Conservation (phyloP, 2,113 vertebrate species). For the Bucco capensis region DNA sequence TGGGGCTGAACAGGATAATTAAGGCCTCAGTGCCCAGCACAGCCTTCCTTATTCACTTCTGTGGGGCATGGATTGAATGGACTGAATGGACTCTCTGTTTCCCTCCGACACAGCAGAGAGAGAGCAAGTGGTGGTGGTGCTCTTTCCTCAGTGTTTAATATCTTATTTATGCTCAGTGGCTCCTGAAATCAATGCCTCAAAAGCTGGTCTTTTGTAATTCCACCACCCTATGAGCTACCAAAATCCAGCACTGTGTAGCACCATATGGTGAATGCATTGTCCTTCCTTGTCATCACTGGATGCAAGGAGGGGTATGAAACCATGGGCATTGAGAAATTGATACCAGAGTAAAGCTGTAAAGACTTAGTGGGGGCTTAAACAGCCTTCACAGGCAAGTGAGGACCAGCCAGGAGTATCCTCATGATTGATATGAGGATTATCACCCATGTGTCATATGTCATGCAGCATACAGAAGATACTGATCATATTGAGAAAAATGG, state of each 20-base stretch:
- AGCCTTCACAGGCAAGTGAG: neutral
- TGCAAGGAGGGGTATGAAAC: neutral
- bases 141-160: neutral
- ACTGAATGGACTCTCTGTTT: neutral
- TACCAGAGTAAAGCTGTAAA: neutral
- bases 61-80: neutral
- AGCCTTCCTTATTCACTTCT: neutral
- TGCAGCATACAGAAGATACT: neutral
- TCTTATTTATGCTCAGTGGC: neutral
- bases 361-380: neutral
- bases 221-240: neutral
- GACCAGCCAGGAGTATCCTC: neutral
- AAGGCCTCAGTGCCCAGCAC: neutral
- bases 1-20: neutral
- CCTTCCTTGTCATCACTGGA: neutral
- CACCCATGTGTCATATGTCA: neutral
- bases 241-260: neutral
- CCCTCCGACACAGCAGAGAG: neutral
- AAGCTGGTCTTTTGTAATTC: neutral
- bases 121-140: neutral
- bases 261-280: neutral
- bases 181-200: slow-evolving; percentile 5
- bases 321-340: neutral
- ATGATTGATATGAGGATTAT: neutral
- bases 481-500: neutral